These are phyloP conservation scores for Cherax quadricarinatus DNA, from an alignment of 1,140 invertebrate species.

Conservation along the genomic window DNA sequence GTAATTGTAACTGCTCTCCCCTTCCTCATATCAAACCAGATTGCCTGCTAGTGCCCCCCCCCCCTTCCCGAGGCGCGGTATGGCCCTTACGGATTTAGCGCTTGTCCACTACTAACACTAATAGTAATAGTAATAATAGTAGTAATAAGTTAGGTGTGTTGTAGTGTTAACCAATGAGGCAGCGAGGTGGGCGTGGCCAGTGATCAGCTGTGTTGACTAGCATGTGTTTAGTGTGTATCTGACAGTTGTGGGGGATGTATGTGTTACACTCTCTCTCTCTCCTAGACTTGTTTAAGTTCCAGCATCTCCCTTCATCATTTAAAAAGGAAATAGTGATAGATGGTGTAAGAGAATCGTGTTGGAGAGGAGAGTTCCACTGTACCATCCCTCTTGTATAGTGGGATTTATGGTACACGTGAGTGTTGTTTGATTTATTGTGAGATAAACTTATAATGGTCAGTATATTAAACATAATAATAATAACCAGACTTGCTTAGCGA, in stretches of 20 bases:
- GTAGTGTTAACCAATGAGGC: not conserved
- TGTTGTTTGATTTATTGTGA: not conserved
- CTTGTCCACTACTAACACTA: too few species aligned
- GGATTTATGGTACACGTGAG: not conserved
- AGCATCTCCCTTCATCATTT: not conserved
- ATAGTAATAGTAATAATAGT: too few species aligned
- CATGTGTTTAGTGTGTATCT: not conserved
- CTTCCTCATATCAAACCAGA: too few species aligned
- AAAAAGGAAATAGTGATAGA: not conserved
- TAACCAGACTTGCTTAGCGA: too few species aligned
- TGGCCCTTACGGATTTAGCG: too few species aligned
- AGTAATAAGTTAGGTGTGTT: not conserved
- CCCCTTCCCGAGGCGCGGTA: too few species aligned
- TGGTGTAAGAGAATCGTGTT: not conserved
- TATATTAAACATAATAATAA: too few species aligned
- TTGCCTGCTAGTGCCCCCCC: too few species aligned
- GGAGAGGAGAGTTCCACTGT: too few species aligned
- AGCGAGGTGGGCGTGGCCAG: not conserved
- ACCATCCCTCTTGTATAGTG: too few species aligned
- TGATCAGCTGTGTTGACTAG: not conserved
- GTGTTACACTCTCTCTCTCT: not conserved
- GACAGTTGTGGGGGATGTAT: not conserved
- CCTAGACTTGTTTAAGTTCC: not conserved
- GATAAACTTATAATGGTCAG: too few species aligned
- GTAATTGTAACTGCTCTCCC: too few species aligned